phyloP scores from a whole-genome alignment of 2,113 vertebrate genomes.

The Brienomyrus longianalis region DNA sequence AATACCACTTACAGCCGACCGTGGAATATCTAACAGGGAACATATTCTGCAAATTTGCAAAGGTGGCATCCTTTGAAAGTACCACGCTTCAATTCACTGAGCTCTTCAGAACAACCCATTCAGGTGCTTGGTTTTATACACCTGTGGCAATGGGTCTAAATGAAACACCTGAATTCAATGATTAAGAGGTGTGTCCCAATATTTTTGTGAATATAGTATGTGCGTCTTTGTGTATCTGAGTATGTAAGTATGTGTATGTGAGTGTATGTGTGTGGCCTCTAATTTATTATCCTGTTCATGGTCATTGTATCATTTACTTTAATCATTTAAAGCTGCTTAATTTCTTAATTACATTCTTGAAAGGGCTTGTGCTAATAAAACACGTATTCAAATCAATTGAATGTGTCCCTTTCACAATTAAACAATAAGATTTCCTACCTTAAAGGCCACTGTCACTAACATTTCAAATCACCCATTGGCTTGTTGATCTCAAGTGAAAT shows the following conservation, averaged over 20 bases:
- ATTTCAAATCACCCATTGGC: neutral
- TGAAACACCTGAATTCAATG: neutral
- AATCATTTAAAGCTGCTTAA: neutral
- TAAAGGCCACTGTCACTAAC: neutral
- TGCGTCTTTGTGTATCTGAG: neutral
- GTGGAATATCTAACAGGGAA: too few species aligned
- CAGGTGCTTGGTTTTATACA: neutral
- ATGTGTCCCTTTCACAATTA: neutral
- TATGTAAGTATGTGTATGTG: too few species aligned
- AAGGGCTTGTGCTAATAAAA: neutral
- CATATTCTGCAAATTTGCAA: too few species aligned
- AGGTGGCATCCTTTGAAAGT: too few species aligned
- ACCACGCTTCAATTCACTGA: too few species aligned
- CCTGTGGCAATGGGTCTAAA: too few species aligned
- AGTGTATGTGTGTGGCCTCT: neutral
- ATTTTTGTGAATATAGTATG: neutral
- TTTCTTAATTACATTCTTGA: neutral
- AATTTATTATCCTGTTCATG: neutral
- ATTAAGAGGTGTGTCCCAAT: neutral
- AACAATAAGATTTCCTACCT: neutral
- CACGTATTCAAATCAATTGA: neutral
- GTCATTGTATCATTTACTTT: neutral
- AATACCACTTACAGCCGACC: too few species aligned
- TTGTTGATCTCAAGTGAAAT: neutral
- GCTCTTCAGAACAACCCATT: too few species aligned